A percentile compares a stretch with the other conserved stretches of the same genome.
These are phyloP conservation scores for Apoderus coryli DNA, from an alignment of 2,888 invertebrate species.

Conservation along the genomic window DNA sequence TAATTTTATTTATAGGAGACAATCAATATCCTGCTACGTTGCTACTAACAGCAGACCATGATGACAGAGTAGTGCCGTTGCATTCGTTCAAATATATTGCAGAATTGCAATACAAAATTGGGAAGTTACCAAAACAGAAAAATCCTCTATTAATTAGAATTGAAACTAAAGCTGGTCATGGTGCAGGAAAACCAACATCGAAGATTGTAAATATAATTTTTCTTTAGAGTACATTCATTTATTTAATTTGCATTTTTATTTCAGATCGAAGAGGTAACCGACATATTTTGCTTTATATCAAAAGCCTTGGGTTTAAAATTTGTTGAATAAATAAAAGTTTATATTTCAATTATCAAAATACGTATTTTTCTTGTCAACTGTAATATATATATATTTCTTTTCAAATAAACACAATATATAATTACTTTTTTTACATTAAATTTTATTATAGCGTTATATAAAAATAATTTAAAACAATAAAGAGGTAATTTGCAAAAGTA, in stretches of 20 bases:
- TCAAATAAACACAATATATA: background rate
- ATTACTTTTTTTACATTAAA: too few species aligned
- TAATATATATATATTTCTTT: background rate
- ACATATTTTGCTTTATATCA: constrained; percentile 74
- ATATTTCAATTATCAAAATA: too few species aligned
- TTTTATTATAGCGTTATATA: too few species aligned
- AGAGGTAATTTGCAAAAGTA: too few species aligned
- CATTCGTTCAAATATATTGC: constrained; percentile 95
- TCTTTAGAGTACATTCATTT: constrained; percentile 7
- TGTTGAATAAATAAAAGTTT: too few species aligned
- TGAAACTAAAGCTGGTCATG: constrained; percentile 95
- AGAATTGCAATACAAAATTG: constrained; percentile 65
- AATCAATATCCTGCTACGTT: constrained; percentile 81
- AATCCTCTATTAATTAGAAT: constrained; percentile 81
- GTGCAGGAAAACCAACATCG: constrained; percentile 88
- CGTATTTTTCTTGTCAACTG: too few species aligned
- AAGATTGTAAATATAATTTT: constrained; percentile 55
- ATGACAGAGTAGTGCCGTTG: constrained; percentile 94
- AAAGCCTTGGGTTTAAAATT: constrained; percentile 53
- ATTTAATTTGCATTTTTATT: constrained; percentile 25
- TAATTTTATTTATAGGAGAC: constrained; percentile 22
- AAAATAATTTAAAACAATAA: too few species aligned
- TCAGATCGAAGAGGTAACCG: constrained; percentile 86
- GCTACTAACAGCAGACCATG: constrained; percentile 93
- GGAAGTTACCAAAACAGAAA: constrained; percentile 45